Percentiles rank a stretch among this genome's conserved stretches.
These are phyloP conservation scores for Diabrotica balteata DNA, from an alignment of 2,888 invertebrate species.

Conservation along the genomic window DNA sequence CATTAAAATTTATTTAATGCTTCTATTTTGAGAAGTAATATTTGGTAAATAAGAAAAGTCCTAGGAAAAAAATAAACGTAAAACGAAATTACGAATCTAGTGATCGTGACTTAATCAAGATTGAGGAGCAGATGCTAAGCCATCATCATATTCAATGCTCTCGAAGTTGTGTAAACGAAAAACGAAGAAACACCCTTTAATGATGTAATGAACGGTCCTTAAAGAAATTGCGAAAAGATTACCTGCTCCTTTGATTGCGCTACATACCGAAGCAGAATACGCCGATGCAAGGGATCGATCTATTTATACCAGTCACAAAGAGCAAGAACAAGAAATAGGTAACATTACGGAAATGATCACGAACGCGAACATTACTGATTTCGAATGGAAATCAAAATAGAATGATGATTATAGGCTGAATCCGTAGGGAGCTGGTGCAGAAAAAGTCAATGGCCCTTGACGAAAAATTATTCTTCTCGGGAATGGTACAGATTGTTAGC, in stretches of 20 bases:
- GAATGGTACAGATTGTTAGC: neutral
- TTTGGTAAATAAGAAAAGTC: too few relatives aligned
- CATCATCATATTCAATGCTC: neutral
- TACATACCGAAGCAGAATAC: neutral
- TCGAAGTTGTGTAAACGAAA: conserved; percentile 7
- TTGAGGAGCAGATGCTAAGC: neutral
- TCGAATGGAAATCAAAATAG: conserved; percentile 1
- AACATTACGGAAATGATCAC: neutral
- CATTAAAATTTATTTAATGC: too few relatives aligned
- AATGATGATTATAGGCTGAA: neutral
- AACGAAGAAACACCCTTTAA: conserved; percentile 5
- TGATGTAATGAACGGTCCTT: conserved; percentile 9
- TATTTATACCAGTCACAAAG: neutral
- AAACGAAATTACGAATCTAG: too few relatives aligned
- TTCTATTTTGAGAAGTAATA: too few relatives aligned
- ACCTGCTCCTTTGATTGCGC: conserved; percentile 1
- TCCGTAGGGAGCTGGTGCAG: neutral
- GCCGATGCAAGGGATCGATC: conserved; percentile 3
- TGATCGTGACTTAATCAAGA: neutral
- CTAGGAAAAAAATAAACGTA: too few relatives aligned
- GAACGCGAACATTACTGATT: neutral
- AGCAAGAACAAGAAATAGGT: neutral
- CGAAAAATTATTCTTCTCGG: neutral
- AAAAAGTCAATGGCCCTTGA: conserved; percentile 1
- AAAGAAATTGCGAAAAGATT: conserved; percentile 3